A percentile compares a stretch with the other conserved stretches of the same genome.
These are phyloP conservation scores for Agriopis aurantiaria DNA, from an alignment of 2,888 invertebrate species.

Conservation along the genomic window DNA sequence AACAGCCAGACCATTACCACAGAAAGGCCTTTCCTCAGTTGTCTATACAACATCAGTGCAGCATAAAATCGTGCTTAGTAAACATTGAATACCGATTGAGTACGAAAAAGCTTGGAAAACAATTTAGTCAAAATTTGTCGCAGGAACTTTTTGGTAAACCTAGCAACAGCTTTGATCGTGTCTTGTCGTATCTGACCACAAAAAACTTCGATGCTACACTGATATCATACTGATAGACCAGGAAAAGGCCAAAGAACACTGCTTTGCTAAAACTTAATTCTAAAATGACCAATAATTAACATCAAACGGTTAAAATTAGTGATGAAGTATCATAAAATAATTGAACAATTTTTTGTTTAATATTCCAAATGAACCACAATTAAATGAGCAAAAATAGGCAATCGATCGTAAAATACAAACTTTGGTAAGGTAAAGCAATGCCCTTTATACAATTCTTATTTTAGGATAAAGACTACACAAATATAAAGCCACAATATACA, in stretches of 20 bases:
- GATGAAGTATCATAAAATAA: slow-evolving; percentile 12
- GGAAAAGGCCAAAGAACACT: slow-evolving; percentile 46
- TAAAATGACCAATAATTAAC: slow-evolving; percentile 6
- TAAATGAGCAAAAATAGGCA: slow-evolving; percentile 1
- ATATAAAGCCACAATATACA: slow-evolving; percentile 68
- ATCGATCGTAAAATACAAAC: slow-evolving; percentile 2
- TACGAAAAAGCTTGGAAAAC: background rate
- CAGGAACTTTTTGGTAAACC: background rate
- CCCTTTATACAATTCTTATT: slow-evolving; percentile 58
- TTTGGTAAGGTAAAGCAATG: slow-evolving; percentile 53
- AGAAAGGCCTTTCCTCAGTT: slow-evolving; percentile 37
- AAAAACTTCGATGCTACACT: background rate
- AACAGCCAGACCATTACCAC: slow-evolving; percentile 72
- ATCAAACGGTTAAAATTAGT: background rate
- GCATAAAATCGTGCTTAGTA: background rate
- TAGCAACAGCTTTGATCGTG: background rate
- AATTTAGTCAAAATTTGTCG: too few relatives aligned
- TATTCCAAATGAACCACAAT: background rate
- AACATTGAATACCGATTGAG: background rate
- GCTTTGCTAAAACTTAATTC: slow-evolving; percentile 51
- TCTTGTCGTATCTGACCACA: background rate
- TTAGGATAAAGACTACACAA: slow-evolving; percentile 63
- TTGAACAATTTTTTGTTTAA: slow-evolving; percentile 10
- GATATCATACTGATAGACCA: background rate
- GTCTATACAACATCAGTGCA: background rate